Evolutionary conservation across 1,140 invertebrate genomes (phyloP), one percentile per base, ranked within the genome.

Genomic region (Drosophila mayri): DNA sequence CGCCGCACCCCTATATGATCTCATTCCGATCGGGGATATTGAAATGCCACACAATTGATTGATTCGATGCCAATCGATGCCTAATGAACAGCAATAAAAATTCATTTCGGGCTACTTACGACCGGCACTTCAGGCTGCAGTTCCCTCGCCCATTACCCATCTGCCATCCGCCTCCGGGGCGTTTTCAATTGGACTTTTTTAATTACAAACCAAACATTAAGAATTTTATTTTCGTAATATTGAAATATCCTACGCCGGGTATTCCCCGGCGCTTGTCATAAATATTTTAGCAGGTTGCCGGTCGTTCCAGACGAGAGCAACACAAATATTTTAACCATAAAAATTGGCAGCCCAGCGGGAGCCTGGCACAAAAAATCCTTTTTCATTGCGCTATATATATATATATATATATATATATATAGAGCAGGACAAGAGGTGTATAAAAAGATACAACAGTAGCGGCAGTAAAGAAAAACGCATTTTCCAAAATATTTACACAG

Each of bases 401-500:
- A 37, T 35, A 20, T 20, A 18, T 18, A 49, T 28, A 16, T 28
- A 3, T 1, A 20, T 10, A 41, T 12, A 8, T 4, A 18, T 41
- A 10, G 18, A 30, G 43, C 12, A 40, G 35, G 35, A 30, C 16
- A 40, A n/a, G 41, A 7, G 50, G 68, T 41, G 65, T 18, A 71
- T 47, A 35, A 78, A 61, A 64, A 52, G 60, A 68, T 64, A 87
- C 66, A 79, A 55, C 44, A 60, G 55, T 35, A 30, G 63, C 32
- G 50, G 55, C 30, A 72, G 78, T 79, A 83, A 86, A 86, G 67
- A 81, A 87, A 83, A 87, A 88, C 84, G 84, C 80, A 84, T 88
- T 77, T 88, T 77, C 44, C 57, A 88, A 84, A 88, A 87, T 80
- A 84, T 88, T 80, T 80, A 80, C 67, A 75, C 57, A 78, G 76